These are phyloP conservation scores for Epinotia demarniana DNA, from an alignment of 2,888 invertebrate species.

Conservation along the genomic window DNA sequence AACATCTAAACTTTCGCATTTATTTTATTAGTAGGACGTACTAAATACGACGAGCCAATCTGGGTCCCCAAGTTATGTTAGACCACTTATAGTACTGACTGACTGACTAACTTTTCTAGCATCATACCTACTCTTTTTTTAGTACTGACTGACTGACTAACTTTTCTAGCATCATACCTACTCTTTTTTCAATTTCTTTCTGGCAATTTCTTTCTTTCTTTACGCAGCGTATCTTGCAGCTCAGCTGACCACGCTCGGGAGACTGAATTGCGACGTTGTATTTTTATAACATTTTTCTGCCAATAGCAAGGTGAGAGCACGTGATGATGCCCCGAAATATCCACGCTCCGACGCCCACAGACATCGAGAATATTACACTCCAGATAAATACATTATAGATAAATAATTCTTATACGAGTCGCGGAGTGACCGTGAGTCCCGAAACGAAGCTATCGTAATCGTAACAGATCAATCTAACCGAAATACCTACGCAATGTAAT, in stretches of 20 bases:
- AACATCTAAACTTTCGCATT: no score
- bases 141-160: no score
- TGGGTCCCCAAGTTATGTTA: no score
- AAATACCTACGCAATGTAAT: neutral
- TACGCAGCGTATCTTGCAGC: neutral
- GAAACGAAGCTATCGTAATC: constrained; percentile 37
- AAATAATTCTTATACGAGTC: constrained; percentile 63
- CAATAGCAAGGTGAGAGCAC: constrained; percentile 76
- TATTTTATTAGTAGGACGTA: no score
- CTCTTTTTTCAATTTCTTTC: no score
- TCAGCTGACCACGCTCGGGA: constrained; percentile 61
- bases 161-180: no score
- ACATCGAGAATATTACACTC: constrained; percentile 71
- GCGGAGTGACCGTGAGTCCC: constrained; percentile 46
- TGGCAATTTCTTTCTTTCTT: no score
- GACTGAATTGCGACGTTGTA: constrained; percentile 70
- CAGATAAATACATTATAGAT: constrained; percentile 65
- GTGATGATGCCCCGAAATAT: constrained; percentile 78
- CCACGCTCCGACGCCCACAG: constrained; percentile 74
- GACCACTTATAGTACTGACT: no score
- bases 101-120: no score
- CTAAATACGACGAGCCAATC: no score
- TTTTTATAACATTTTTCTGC: constrained; percentile 78
- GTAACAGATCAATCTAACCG: constrained; percentile 22
- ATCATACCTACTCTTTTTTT: no score